Evolutionary conservation across 1,140 invertebrate genomes (phyloP).

Genomic region (Neotoxoptera formosana): DNA sequence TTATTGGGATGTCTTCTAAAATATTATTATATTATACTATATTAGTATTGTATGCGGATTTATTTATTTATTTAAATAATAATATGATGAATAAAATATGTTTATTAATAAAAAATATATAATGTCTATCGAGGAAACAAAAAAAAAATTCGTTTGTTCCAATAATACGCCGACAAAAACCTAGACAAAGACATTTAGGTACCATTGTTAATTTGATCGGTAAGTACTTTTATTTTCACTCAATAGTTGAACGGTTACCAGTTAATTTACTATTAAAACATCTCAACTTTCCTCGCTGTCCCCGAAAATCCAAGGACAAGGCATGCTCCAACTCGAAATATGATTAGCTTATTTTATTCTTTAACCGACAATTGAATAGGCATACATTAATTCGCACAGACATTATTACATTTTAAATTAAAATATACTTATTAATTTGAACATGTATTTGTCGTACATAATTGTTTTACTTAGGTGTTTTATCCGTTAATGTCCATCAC

Average conservation of each 20-base stretch:
- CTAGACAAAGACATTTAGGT: neutral
- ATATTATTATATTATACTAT: neutral
- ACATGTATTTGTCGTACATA: neutral
- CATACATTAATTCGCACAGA: neutral
- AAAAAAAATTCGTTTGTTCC: neutral
- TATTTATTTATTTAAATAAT: constrained; percentile 13
- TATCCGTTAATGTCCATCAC: neutral
- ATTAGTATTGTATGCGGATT: neutral
- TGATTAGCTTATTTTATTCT: neutral
- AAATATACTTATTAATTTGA: neutral
- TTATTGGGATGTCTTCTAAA: neutral
- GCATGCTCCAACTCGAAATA: neutral
- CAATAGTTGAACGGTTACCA: neutral
- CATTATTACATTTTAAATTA: neutral
- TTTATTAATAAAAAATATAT: neutral
- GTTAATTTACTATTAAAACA: neutral
- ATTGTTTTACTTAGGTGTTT: neutral
- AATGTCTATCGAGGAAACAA: neutral
- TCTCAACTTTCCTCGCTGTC: neutral
- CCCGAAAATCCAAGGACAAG: neutral
- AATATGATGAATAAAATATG: neutral
- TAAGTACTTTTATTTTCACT: neutral
- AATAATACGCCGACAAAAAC: neutral
- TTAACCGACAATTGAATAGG: neutral
- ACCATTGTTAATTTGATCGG: neutral